Percentiles rank a stretch among this genome's conserved stretches.
Evolutionary conservation across 2,888 invertebrate species (phyloP).

Genomic region (Himalopsyche japonica): DNA sequence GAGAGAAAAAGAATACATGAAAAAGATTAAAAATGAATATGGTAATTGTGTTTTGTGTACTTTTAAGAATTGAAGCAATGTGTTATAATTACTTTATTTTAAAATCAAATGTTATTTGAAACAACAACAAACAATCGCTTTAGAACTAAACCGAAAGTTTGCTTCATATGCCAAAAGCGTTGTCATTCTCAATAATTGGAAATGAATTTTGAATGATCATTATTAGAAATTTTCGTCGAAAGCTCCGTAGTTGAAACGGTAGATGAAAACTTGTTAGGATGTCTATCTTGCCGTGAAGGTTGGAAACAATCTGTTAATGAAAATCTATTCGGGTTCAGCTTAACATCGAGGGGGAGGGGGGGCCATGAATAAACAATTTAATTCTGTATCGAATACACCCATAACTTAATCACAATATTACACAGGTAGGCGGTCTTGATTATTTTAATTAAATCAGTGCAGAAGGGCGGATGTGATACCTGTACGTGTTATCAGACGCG

Average conservation of each 20-base stretch:
- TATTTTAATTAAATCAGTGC: slow-evolving; percentile 31
- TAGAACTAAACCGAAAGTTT: too few relatives aligned
- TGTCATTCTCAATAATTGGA: too few relatives aligned
- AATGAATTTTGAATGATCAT: too few relatives aligned
- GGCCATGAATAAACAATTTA: slow-evolving; percentile 21
- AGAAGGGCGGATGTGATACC: slow-evolving; percentile 20
- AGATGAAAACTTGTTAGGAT: not conserved
- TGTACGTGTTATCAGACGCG: not conserved
- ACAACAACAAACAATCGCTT: too few relatives aligned
- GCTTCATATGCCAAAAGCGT: too few relatives aligned
- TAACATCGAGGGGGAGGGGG: not conserved
- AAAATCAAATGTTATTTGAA: too few relatives aligned
- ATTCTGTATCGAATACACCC: slow-evolving; percentile 17
- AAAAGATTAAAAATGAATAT: too few relatives aligned
- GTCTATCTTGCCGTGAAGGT: not conserved
- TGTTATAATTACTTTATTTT: too few relatives aligned
- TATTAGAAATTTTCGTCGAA: not conserved
- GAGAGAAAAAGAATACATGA: too few relatives aligned
- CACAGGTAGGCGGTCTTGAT: slow-evolving; percentile 20
- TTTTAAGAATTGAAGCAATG: too few relatives aligned
- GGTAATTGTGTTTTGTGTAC: too few relatives aligned
- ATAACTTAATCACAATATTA: slow-evolving; percentile 21
- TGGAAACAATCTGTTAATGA: slow-evolving; percentile 14
- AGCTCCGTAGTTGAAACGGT: not conserved
- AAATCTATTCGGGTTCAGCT: slow-evolving; percentile 12